phyloP scores from a whole-genome alignment of 2,113 vertebrate genomes.

The Charadrius vociferus region DNA sequence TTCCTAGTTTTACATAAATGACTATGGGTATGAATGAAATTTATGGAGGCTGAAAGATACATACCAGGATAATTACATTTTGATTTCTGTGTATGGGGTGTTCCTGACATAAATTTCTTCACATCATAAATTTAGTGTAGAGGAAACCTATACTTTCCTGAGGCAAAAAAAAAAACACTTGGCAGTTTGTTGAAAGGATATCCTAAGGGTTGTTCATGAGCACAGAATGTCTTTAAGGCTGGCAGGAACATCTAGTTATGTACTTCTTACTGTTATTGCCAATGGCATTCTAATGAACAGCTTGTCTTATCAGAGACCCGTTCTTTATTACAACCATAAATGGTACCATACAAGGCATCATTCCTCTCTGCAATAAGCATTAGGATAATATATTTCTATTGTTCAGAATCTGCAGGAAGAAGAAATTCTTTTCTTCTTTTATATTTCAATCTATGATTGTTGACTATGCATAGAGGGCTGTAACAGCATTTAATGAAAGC shows the following conservation, averaged over 20 bases:
- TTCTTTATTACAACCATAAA: slow-evolving; percentile 38
- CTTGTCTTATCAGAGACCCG: slow-evolving; percentile 7
- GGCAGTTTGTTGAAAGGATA: neutral
- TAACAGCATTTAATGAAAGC: slow-evolving; percentile 41
- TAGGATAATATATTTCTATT: slow-evolving; percentile 32
- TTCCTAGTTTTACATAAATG: neutral
- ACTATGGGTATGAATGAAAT: neutral
- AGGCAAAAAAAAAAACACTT: neutral
- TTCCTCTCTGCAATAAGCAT: slow-evolving; percentile 8
- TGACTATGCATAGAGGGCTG: slow-evolving; percentile 4
- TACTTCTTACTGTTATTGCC: neutral
- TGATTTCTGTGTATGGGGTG: neutral
- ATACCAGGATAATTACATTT: neutral
- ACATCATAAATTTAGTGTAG: neutral
- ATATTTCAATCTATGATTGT: neutral
- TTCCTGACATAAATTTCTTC: neutral
- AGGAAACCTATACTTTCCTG: neutral
- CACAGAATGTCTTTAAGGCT: neutral
- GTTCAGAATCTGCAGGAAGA: neutral
- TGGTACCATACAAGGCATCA: neutral
- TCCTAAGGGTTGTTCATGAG: neutral
- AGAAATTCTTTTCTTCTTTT: slow-evolving; percentile 3
- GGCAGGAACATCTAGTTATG: neutral
- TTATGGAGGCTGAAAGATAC: neutral
- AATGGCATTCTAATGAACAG: slow-evolving; percentile 30